These are phyloP conservation scores for Muscina levida DNA, from an alignment of 2,888 invertebrate species.

Conservation along the genomic window DNA sequence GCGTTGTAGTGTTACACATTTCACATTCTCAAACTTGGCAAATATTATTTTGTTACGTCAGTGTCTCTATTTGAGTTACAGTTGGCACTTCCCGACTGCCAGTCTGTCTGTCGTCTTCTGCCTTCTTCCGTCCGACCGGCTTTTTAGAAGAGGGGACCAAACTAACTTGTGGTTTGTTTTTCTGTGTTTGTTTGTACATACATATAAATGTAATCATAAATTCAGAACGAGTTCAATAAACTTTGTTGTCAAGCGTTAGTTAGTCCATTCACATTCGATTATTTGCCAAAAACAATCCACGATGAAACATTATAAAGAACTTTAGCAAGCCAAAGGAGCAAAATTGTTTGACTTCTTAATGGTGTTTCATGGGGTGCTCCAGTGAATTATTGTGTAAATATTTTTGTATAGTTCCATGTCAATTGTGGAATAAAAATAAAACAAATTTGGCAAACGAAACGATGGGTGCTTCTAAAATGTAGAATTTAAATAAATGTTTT, in stretches of 20 bases:
- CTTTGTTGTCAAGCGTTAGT: conserved; percentile 59
- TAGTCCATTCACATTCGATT: not conserved
- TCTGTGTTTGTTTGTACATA: conserved; percentile 19
- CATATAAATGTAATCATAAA: conserved; percentile 25
- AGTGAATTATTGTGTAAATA: conserved; percentile 23
- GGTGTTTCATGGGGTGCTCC: conserved; percentile 3
- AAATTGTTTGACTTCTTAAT: conserved; percentile 39
- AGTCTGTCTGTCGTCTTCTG: not conserved
- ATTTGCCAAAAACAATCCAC: conserved; percentile 50
- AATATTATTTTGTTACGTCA: conserved; percentile 61
- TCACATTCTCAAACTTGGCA: conserved; percentile 39
- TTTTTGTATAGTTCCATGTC: not conserved
- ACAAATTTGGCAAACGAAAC: conserved; percentile 5
- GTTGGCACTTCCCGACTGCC: conserved; percentile 47
- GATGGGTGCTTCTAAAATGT: too few species aligned
- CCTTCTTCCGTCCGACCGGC: not conserved
- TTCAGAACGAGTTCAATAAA: conserved; percentile 54
- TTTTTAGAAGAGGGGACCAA: not conserved
- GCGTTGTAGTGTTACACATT: not conserved
- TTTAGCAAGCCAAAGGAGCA: not conserved
- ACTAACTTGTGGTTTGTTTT: not conserved
- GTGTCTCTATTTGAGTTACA: conserved; percentile 55
- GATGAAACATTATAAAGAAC: not conserved
- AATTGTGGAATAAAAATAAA: not conserved
- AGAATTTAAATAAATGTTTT: too few species aligned